Percentiles rank a stretch among this genome's conserved stretches.
Evolutionary conservation across 2,888 invertebrate species (phyloP).

Genomic region (Odontothrips loti): DNA sequence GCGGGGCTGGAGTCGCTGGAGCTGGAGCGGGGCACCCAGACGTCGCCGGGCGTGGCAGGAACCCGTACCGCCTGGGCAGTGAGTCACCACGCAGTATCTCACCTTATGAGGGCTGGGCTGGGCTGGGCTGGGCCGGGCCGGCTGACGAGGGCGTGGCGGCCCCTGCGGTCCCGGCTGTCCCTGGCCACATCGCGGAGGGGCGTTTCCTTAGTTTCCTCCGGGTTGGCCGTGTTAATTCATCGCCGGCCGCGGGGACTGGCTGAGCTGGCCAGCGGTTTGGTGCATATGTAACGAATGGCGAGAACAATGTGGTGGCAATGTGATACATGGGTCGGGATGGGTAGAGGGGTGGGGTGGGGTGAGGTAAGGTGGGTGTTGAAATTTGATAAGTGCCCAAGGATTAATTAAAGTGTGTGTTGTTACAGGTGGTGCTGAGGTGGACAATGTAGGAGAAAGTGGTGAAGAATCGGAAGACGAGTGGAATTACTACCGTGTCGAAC

Average conservation of each 20-base stretch:
- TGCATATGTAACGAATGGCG: conserved; percentile 29
- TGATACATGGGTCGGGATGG: conserved; percentile 17
- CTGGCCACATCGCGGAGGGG: neutral
- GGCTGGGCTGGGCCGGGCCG: neutral
- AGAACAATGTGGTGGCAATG: conserved; percentile 14
- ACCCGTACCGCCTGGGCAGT: neutral
- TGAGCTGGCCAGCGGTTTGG: conserved; percentile 33
- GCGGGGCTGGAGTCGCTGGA: conserved; percentile 31
- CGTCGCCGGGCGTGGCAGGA: conserved; percentile 37
- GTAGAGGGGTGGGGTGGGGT: too few species aligned
- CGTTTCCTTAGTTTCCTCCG: too few species aligned
- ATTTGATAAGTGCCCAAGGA: too few species aligned
- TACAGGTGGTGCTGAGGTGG: conserved; percentile 48
- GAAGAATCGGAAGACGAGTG: conserved; percentile 81
- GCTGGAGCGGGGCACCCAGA: conserved; percentile 39
- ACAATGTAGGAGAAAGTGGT: conserved; percentile 63
- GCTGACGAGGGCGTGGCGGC: conserved; percentile 32
- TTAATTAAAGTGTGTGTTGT: conserved; percentile 28
- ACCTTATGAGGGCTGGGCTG: neutral
- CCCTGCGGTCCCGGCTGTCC: conserved; percentile 30
- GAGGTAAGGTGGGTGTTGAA: too few species aligned
- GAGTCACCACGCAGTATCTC: conserved; percentile 7
- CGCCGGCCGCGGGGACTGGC: conserved; percentile 30
- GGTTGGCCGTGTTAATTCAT: neutral
- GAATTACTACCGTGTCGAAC: conserved; percentile 72